Conservation (phyloP, 2,113 vertebrate genomes). For the Spermophilus dauricus region DNA sequence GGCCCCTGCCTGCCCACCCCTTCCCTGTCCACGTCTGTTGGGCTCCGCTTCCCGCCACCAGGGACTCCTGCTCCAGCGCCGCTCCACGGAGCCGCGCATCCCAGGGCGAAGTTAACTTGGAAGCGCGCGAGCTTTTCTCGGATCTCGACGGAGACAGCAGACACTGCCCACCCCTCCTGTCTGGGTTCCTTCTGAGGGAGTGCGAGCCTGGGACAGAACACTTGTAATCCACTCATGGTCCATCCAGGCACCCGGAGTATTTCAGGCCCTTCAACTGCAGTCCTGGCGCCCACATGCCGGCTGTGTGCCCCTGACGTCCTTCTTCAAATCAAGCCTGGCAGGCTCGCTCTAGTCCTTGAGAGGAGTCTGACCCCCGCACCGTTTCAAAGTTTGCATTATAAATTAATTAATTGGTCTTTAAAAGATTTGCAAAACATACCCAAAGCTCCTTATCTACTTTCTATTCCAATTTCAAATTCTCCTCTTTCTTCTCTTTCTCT, state of each 20-base stretch:
- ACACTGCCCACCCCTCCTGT: not conserved
- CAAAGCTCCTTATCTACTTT: conserved; percentile 86
- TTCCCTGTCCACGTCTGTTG: fast-evolving
- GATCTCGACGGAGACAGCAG: not conserved
- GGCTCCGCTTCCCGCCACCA: not conserved
- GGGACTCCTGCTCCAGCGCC: not conserved
- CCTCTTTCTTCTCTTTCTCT: not conserved
- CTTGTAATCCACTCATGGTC: not conserved
- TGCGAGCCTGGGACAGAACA: not conserved
- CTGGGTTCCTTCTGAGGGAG: no score
- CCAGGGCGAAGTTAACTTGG: conserved; percentile 59
- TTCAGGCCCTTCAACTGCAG: not conserved
- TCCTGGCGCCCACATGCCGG: not conserved
- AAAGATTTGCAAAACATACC: conserved; percentile 89
- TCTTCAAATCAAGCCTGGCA: conserved; percentile 67
- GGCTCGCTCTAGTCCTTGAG: conserved; percentile 73
- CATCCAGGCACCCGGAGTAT: not conserved
- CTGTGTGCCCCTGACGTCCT: not conserved
- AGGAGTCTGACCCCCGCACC: conserved; percentile 82
- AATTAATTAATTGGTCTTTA: conserved; percentile 88
- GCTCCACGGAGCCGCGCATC: not conserved
- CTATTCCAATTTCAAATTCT: not conserved
- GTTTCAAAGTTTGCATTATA: conserved; percentile 86
- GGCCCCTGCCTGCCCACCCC: not conserved
- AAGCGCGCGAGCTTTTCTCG: not conserved